Evolutionary conservation across 1,140 invertebrate genomes (phyloP), one percentile per base, ranked within the genome.

Genomic region (Oscheius sp.): DNA sequence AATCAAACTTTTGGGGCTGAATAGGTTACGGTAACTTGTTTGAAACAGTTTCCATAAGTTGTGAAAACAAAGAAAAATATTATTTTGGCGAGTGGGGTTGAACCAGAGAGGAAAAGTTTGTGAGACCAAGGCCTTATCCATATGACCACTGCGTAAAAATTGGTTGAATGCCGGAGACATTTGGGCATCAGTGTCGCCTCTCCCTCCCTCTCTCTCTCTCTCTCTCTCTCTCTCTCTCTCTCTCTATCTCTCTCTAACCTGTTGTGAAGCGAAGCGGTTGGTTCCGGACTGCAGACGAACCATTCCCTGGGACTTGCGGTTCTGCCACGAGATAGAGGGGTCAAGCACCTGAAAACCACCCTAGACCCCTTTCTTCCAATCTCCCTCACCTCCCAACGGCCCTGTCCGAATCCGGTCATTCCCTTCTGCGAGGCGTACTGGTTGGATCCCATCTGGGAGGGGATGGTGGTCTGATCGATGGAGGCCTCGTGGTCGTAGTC

Each of bases 251-350:
- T n/a, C n/a, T n/a, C n/a, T 52, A 29, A 70, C 68, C 46, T 45
- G 52, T 26, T 74, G 72, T 28, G 72, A 74, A 52, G 72, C 72
- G 59, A 74, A 79, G 49, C 81, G 62, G 75, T 83, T 83, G 55
- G 80, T 82, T 71, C 82, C 82, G 32, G 83, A 83, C 67, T 83
- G 82, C 35, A 84, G 79, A 67, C 83, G 81, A 49, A 83, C 82
- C 83, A 83, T 84, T 61, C 82, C 82, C 64, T 83, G 82, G 23
- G 83, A 84, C 58, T 84, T 84, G 55, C 83, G 80, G 69, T 84
- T 84, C 61, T 83, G 82, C 77, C 82, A 84, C 23, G 62, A 71
- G 79, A 83, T 84, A 3, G 76, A 78, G 36, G 83, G 83, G 64
- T 83, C 81, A n/a, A 84, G 72, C 32, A 83, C 82, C 75, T 80